phyloP scores from a whole-genome alignment of 92 coral and sea anemone species.

The Umimayanthus chanpuru region DNA sequence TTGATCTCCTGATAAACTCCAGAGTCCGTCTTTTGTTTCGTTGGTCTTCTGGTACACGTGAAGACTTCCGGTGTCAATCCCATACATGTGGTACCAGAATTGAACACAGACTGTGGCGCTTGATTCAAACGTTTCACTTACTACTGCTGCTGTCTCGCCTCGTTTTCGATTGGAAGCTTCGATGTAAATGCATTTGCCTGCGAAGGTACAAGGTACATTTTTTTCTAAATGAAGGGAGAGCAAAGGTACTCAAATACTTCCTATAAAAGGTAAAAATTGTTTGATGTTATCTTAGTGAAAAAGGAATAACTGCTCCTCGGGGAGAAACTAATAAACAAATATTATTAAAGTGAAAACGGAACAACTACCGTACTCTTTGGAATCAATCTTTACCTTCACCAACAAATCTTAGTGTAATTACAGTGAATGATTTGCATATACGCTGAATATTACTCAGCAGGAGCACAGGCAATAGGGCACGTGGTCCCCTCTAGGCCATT shows the following conservation, averaged over 20 bases:
- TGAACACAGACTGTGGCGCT: slow-evolving; percentile 62
- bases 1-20: slow-evolving; percentile 63
- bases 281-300: neutral
- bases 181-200: slow-evolving; percentile 72
- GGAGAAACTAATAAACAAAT: no score
- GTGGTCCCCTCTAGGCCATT: no score
- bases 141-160: slow-evolving; percentile 59
- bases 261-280: no score
- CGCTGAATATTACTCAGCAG: no score
- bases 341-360: no score
- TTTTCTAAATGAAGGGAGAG: no score
- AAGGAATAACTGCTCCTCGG: neutral
- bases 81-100: slow-evolving; percentile 91
- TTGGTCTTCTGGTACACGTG: slow-evolving; percentile 50
- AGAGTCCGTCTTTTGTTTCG: slow-evolving; percentile 47
- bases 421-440: no score
- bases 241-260: no score
- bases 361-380: no score
- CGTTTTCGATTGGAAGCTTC: slow-evolving; percentile 64
- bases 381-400: no score
- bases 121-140: slow-evolving; percentile 44
- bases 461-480: no score
- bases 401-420: no score
- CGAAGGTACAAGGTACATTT: neutral
- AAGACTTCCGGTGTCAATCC: slow-evolving; percentile 63